Conservation (phyloP, 2,888 invertebrate species). For the Eilema griseolum region DNA sequence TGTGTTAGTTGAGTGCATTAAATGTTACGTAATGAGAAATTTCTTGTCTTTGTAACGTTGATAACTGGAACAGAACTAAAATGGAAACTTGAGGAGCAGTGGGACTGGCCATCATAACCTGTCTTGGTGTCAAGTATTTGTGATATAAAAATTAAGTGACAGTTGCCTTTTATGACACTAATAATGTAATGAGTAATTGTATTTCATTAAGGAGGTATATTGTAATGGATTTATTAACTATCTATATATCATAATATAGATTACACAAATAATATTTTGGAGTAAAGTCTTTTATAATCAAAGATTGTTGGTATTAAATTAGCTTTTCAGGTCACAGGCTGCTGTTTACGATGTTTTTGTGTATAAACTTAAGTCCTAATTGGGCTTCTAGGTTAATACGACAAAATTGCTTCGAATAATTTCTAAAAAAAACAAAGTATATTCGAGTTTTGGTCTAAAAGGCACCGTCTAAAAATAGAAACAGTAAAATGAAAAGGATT, state of each 20-base stretch:
- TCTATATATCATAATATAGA: background rate
- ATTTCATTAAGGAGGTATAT: slow-evolving; percentile 16
- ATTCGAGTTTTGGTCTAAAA: too few species aligned
- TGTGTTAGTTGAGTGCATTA: slow-evolving; percentile 44
- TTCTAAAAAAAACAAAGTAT: too few species aligned
- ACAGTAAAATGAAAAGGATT: too few species aligned
- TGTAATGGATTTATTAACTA: background rate
- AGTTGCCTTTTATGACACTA: slow-evolving; percentile 23
- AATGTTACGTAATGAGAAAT: slow-evolving; percentile 51
- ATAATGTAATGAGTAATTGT: slow-evolving; percentile 21
- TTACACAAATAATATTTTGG: background rate
- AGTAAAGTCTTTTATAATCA: background rate
- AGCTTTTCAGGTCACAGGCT: background rate
- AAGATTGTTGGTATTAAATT: background rate
- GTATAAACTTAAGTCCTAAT: too few species aligned
- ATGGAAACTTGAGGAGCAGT: slow-evolving; percentile 23
- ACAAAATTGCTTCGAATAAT: too few species aligned
- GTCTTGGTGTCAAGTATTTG: slow-evolving; percentile 26
- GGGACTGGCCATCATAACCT: slow-evolving; percentile 27
- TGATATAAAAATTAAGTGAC: slow-evolving; percentile 25
- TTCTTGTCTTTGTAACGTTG: slow-evolving; percentile 36
- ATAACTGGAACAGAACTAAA: slow-evolving; percentile 31
- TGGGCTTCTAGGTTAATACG: too few species aligned
- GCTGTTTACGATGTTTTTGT: too few species aligned
- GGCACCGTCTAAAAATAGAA: too few species aligned